Evolutionary conservation across 2,888 invertebrate genomes (phyloP).

Genomic region (Cerceris ruficornis): DNA sequence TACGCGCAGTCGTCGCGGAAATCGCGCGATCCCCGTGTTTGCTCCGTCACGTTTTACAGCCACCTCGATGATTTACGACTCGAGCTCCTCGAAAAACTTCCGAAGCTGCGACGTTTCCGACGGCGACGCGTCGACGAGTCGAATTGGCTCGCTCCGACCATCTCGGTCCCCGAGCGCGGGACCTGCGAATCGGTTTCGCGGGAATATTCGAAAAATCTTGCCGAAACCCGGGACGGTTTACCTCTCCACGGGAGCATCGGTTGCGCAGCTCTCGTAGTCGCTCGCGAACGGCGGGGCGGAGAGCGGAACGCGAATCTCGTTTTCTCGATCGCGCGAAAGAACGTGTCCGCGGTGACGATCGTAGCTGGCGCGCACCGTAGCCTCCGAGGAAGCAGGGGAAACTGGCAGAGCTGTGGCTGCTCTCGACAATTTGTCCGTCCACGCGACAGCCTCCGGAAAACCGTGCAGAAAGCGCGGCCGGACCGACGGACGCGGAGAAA

Average conservation of each 20-base stretch:
- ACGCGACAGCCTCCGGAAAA: conserved; percentile 17
- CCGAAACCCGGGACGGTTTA: not conserved
- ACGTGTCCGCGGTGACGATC: not conserved
- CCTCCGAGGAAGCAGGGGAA: conserved; percentile 24
- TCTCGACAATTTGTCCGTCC: conserved; percentile 31
- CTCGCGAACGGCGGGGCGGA: not conserved
- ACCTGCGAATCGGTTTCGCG: no score
- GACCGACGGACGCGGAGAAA: no score
- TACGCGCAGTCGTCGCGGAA: no score
- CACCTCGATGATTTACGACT: no score
- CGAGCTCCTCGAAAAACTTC: no score
- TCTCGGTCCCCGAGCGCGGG: no score
- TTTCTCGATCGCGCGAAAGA: not conserved
- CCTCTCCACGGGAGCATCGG: not conserved
- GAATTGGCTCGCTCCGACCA: no score
- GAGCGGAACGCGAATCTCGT: conserved; percentile 33
- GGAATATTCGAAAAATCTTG: no score
- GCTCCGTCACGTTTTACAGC: no score
- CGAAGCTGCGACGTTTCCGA: conserved; percentile 3
- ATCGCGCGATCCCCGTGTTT: no score
- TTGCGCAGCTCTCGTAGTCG: not conserved
- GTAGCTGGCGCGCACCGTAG: conserved; percentile 1
- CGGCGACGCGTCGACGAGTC: not conserved
- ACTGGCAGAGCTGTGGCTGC: conserved; percentile 13
- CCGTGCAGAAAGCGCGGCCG: conserved; percentile 9